Evolutionary conservation across 2,797 vertebrate species (phyloP).

Genomic region (Falco biarmicus): DNA sequence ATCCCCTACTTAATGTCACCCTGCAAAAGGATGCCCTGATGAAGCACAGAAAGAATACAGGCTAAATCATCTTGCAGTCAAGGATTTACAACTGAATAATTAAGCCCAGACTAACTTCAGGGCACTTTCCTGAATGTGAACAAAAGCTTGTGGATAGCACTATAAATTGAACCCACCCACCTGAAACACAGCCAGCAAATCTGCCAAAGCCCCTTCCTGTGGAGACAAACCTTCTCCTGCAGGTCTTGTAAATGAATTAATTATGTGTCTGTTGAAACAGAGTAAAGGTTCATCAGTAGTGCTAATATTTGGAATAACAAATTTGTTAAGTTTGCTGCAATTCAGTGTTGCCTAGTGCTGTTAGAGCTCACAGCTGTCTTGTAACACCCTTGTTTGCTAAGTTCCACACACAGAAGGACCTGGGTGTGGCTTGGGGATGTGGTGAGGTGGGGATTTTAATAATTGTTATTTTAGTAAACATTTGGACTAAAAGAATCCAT

Average conservation of each 20-base stretch:
- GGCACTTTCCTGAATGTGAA: conserved; percentile 21
- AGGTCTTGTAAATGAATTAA: conserved; percentile 52
- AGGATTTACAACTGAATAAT: conserved; percentile 37
- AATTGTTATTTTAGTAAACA: conserved; percentile 44
- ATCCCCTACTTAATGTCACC: background rate
- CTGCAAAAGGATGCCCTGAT: background rate
- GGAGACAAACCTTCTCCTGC: conserved; percentile 40
- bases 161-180: conserved; percentile 17
- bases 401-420: background rate
- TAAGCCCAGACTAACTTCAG: conserved; percentile 36
- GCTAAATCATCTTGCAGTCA: background rate
- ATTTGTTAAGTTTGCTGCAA: conserved; percentile 47
- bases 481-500: background rate
- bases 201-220: background rate
- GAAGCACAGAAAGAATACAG: background rate
- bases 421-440: background rate
- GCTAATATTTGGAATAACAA: conserved; percentile 48
- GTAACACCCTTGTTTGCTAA: conserved; percentile 3
- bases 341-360: background rate
- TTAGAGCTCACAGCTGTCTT: background rate
- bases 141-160: conserved; percentile 12
- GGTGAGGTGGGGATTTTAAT: background rate
- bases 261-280: conserved; percentile 37
- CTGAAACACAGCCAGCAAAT: conserved; percentile 7
- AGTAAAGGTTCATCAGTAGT: conserved; percentile 24